phyloP scores from a whole-genome alignment of 2,888 invertebrate species.

The Habrosyne pyritoides region DNA sequence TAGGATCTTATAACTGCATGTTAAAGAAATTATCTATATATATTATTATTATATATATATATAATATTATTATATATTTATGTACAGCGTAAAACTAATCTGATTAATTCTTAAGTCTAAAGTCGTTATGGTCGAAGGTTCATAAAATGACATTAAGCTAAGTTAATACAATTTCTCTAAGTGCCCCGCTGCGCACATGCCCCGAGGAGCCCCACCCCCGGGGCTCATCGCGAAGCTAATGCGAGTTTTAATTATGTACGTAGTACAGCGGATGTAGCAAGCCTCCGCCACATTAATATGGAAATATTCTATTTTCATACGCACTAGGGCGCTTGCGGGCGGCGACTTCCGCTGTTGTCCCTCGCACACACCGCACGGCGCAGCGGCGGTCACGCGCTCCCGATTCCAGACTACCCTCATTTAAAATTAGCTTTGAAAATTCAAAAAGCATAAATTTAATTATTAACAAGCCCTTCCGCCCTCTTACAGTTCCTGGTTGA shows the following conservation, averaged over 20 bases:
- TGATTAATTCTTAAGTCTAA: too few relatives aligned
- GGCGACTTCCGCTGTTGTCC: constrained; percentile 15
- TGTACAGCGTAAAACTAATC: too few relatives aligned
- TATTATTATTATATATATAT: too few relatives aligned
- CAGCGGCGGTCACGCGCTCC: neutral
- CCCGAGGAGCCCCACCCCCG: constrained; percentile 10
- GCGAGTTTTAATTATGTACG: constrained; percentile 49
- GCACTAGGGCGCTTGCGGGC: constrained; percentile 12
- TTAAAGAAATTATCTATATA: too few relatives aligned
- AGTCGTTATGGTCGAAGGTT: too few relatives aligned
- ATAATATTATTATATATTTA: too few relatives aligned
- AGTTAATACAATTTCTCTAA: neutral
- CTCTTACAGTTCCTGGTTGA: neutral
- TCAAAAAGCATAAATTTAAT: constrained; percentile 40
- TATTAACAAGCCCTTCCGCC: constrained; percentile 12
- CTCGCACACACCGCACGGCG: constrained; percentile 13
- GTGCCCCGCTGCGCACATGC: constrained; percentile 12
- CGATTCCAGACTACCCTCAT: constrained; percentile 22
- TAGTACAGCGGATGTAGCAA: constrained; percentile 33
- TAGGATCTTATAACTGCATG: too few relatives aligned
- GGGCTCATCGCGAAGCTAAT: constrained; percentile 33
- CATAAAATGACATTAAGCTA: neutral
- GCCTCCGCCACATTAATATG: constrained; percentile 40
- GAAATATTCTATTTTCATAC: constrained; percentile 48
- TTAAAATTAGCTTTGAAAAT: constrained; percentile 42